A percentile compares a stretch with the other conserved stretches of the same genome.
phyloP scores from a whole-genome alignment of 2,113 vertebrate species.

The Emberiza fucata region DNA sequence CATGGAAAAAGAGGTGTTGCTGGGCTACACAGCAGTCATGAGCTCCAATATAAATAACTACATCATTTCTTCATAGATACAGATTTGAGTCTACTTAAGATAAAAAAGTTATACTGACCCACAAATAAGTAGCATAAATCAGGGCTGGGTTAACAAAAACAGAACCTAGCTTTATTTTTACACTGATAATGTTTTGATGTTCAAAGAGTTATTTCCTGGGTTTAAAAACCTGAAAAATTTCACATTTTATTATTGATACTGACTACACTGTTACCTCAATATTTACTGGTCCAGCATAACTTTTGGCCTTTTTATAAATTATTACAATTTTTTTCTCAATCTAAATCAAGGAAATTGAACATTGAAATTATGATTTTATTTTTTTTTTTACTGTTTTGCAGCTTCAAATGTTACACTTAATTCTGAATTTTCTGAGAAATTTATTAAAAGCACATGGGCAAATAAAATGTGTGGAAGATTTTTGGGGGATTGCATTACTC shows the following conservation, averaged over 20 bases:
- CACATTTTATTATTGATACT: background rate
- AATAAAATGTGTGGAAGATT: background rate
- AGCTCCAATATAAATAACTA: background rate
- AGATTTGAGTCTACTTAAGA: background rate
- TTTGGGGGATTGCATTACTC: rapidly evolving
- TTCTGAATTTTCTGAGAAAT: background rate
- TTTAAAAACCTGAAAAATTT: background rate
- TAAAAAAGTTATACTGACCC: background rate
- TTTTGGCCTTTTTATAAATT: background rate
- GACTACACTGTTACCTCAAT: background rate
- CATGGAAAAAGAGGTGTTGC: background rate
- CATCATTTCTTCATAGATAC: background rate
- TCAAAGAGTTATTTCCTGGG: background rate
- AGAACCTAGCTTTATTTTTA: background rate
- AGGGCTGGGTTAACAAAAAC: background rate
- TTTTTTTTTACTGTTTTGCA: background rate
- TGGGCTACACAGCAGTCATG: background rate
- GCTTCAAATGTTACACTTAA: background rate
- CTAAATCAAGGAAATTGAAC: background rate
- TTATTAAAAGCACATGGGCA: background rate
- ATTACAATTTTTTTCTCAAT: background rate
- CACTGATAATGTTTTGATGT: background rate
- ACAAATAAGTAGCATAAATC: background rate
- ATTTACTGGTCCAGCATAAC: background rate
- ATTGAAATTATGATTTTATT: background rate